phyloP scores from a whole-genome alignment of 1,140 invertebrate species.

The Lepeophtheirus salmonis region DNA sequence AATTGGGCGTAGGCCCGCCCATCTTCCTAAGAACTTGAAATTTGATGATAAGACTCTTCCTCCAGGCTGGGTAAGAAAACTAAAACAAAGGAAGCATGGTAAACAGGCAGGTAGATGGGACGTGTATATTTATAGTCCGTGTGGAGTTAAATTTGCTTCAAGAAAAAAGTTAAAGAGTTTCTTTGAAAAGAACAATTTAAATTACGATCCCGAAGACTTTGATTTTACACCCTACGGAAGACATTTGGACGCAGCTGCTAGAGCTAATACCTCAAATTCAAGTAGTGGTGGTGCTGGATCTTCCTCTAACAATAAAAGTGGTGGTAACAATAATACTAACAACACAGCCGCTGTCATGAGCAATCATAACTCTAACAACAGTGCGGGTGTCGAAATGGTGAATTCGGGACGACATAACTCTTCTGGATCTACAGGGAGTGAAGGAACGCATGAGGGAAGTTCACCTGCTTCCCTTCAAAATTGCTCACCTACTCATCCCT shows the following conservation, averaged over 20 bases:
- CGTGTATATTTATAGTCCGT: constrained; percentile 17
- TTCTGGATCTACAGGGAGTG: constrained; percentile 1
- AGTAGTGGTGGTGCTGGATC: neutral
- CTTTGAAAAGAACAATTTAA: constrained; percentile 19
- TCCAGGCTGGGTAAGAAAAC: constrained; percentile 14
- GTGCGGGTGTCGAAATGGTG: neutral
- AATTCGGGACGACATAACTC: neutral
- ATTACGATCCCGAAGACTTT: constrained; percentile 18
- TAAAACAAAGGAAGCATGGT: constrained; percentile 17
- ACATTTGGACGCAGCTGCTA: constrained; percentile 4
- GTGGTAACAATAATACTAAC: neutral
- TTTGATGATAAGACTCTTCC: constrained; percentile 16
- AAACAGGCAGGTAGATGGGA: constrained; percentile 18
- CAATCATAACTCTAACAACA: neutral
- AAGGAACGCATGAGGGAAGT: constrained; percentile 3
- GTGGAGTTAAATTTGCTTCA: constrained; percentile 18
- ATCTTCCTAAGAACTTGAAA: constrained; percentile 16
- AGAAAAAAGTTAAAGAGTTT: constrained; percentile 16
- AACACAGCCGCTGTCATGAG: neutral
- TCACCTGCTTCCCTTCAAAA: neutral
- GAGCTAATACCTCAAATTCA: neutral
- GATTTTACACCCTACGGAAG: constrained; percentile 17
- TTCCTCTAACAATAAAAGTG: neutral
- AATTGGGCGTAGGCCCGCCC: constrained; percentile 16
- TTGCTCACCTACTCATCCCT: neutral